phyloP scores from a whole-genome alignment of 2,888 invertebrate species.

The Empis stercorea region DNA sequence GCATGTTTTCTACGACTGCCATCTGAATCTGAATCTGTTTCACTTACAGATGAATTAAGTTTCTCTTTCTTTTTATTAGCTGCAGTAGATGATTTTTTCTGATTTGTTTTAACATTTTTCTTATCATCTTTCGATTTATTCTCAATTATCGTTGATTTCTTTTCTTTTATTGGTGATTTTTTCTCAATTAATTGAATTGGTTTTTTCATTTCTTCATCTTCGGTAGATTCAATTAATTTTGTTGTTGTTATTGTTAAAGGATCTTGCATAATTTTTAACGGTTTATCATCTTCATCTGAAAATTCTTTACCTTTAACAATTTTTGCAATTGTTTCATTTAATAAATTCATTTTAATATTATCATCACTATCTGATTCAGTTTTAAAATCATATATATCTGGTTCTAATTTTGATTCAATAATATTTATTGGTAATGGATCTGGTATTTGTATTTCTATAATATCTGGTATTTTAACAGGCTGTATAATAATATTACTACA shows the following conservation, averaged over 20 bases:
- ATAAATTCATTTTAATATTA: conserved; percentile 34
- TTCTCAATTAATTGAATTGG: conserved; percentile 9
- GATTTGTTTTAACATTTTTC: conserved; percentile 4
- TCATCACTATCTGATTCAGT: conserved; percentile 35
- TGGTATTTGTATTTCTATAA: background rate
- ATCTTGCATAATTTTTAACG: conserved; percentile 18
- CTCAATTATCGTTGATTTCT: conserved; percentile 12
- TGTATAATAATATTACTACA: too few species aligned
- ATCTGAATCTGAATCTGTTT: background rate
- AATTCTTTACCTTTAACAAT: conserved; percentile 7
- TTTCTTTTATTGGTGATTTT: conserved; percentile 8
- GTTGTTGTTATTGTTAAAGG: too few species aligned
- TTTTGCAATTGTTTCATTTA: conserved; percentile 14
- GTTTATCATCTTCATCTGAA: conserved; percentile 11
- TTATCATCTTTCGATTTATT: conserved; percentile 7
- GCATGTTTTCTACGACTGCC: background rate
- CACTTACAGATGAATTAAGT: conserved; percentile 3
- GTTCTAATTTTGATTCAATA: conserved; percentile 4
- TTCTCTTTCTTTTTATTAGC: background rate
- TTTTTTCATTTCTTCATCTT: conserved; percentile 24
- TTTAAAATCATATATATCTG: conserved; percentile 33
- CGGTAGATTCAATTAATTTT: conserved; percentile 30
- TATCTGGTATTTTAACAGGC: conserved; percentile 21
- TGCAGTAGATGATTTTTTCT: conserved; percentile 3
- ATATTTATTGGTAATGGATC: background rate